phyloP scores from a whole-genome alignment of 2,797 vertebrate genomes.

The Helarctos malayanus region DNA sequence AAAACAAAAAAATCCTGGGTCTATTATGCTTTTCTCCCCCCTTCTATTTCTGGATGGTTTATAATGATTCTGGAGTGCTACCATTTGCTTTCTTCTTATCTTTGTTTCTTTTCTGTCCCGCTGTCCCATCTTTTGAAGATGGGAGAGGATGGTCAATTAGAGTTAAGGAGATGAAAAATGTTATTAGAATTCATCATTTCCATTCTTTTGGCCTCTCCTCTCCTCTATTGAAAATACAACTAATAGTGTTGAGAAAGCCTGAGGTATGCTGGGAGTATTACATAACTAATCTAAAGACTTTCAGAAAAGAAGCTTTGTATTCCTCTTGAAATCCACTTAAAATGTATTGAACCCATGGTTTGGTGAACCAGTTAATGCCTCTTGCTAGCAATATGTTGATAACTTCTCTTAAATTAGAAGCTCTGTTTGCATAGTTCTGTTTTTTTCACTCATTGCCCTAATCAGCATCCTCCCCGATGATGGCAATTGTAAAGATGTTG shows the following conservation, averaged over 20 bases:
- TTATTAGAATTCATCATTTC: not conserved
- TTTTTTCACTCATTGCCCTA: not conserved
- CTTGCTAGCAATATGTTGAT: not conserved
- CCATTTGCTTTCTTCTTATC: not conserved
- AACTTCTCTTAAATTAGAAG: not conserved
- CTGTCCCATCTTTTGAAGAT: constrained; percentile 20
- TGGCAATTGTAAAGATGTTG: not conserved
- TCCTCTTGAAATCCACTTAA: not conserved
- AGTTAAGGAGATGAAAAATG: not conserved
- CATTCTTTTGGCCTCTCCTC: not conserved
- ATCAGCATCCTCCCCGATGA: not conserved
- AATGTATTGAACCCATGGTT: not conserved
- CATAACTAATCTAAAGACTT: not conserved
- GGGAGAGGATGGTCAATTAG: not conserved
- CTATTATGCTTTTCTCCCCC: not conserved
- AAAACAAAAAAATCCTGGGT: not conserved
- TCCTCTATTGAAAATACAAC: not conserved
- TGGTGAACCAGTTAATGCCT: not conserved
- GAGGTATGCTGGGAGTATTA: not conserved
- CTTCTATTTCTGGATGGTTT: not conserved
- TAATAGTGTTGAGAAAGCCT: not conserved
- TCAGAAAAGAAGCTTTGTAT: not conserved
- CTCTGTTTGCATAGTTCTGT: not conserved
- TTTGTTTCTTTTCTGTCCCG: not conserved
- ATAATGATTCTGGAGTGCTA: not conserved